Conservation (phyloP, 1,140 invertebrate genomes). For the Aphaenogaster floridana region DNA sequence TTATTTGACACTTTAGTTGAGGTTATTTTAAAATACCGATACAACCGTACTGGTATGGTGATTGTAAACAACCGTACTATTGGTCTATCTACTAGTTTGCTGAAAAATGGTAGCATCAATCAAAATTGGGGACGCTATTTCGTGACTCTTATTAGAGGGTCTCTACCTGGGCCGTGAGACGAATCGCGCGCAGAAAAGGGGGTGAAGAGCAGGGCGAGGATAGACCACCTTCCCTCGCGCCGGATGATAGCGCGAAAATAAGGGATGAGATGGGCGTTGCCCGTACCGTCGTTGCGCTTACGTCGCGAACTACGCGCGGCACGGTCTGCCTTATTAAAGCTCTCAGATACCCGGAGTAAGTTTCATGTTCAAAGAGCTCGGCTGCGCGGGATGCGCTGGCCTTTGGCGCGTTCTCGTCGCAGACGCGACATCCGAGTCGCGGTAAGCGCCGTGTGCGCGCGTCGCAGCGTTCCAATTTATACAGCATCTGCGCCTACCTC, state of each 20-base stretch:
- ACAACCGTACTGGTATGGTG: no score
- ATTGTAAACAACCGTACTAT: no score
- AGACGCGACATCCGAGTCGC: conserved; percentile 28
- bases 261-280: conserved; percentile 54
- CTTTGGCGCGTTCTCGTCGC: not conserved
- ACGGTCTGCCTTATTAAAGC: conserved; percentile 61
- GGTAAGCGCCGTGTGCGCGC: not conserved
- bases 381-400: not conserved
- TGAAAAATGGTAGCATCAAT: no score
- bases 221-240: not conserved
- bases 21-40: no score
- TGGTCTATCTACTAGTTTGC: no score
- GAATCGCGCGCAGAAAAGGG: not conserved
- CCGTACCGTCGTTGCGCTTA: conserved; percentile 41
- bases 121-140: no score
- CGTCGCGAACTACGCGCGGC: conserved; percentile 23
- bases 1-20: no score
- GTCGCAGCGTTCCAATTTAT: conserved; percentile 12
- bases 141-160: no score
- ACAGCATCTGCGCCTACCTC: not conserved
- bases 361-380: conserved; percentile 46
- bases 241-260: conserved; percentile 52
- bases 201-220: not conserved
- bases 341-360: conserved; percentile 50
- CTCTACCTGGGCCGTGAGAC: conserved; percentile 18